Evolutionary conservation across 2,797 vertebrate species (phyloP).

Genomic region (Austrolebias charrua): DNA sequence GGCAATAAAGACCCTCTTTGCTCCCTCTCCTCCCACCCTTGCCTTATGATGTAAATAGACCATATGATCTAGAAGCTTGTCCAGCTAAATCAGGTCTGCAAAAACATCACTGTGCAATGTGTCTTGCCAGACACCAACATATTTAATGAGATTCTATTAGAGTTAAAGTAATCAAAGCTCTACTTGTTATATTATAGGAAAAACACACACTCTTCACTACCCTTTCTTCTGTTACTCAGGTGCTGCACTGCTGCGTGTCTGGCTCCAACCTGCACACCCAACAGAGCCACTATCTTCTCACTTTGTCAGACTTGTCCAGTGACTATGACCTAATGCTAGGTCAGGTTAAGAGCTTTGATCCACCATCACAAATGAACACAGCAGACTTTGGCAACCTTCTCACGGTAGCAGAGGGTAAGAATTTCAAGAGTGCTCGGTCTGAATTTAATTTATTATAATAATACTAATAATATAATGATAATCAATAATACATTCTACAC

Average conservation of each 20-base stretch:
- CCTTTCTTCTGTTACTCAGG: conserved; percentile 63
- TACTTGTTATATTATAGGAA: conserved; percentile 1
- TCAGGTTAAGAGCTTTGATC: conserved; percentile 86
- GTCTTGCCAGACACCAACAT: conserved; percentile 18
- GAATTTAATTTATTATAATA: not conserved
- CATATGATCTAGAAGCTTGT: conserved; percentile 50
- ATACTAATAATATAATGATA: too few relatives aligned
- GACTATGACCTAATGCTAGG: conserved; percentile 91
- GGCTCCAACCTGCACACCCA: conserved; percentile 92
- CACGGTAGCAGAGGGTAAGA: conserved; percentile 93
- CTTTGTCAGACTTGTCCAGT: conserved; percentile 88
- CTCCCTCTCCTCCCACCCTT: conserved; percentile 29
- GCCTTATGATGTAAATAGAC: conserved; percentile 70
- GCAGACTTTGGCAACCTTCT: conserved; percentile 89
- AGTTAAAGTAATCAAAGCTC: conserved; percentile 33
- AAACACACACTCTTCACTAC: conserved; percentile 6
- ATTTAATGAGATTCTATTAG: conserved; percentile 13
- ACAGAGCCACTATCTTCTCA: conserved; percentile 93
- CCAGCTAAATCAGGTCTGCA: conserved; percentile 29
- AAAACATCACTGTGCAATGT: conserved; percentile 34
- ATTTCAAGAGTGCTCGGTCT: not conserved
- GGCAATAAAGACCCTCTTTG: conserved; percentile 71
- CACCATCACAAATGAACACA: conserved; percentile 75
- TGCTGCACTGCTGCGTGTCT: conserved; percentile 93
- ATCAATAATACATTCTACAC: conserved; percentile 3